phyloP scores from a whole-genome alignment of 1,140 invertebrate species.

The Pseudoatta argentina region DNA sequence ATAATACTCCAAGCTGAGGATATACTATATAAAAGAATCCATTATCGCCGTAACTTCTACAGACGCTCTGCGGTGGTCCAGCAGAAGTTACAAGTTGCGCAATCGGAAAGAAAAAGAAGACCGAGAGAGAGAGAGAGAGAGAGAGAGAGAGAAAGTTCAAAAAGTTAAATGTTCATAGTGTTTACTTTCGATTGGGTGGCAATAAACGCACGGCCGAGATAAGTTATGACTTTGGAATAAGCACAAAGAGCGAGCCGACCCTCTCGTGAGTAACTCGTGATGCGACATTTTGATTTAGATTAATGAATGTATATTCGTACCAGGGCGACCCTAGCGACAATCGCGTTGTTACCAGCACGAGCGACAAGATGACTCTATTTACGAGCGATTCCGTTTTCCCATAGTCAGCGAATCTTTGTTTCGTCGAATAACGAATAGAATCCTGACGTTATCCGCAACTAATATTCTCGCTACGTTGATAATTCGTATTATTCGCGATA shows the following conservation, averaged over 20 bases:
- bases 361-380: slow-evolving; percentile 51
- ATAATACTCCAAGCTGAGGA: slow-evolving; percentile 5
- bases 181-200: slow-evolving; percentile 69
- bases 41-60: slow-evolving; percentile 60
- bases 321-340: slow-evolving; percentile 43
- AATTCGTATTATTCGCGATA: background rate
- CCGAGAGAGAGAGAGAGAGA: background rate
- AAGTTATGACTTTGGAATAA: slow-evolving; percentile 71
- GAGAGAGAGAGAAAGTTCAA: slow-evolving; percentile 45
- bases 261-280: slow-evolving; percentile 43
- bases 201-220: slow-evolving; percentile 63
- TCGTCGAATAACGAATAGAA: background rate
- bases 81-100: slow-evolving; percentile 61
- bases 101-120: background rate
- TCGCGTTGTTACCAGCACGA: slow-evolving; percentile 51
- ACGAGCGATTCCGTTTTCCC: slow-evolving; percentile 16
- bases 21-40: slow-evolving; percentile 51
- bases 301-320: slow-evolving; percentile 69
- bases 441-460: background rate
- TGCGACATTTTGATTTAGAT: slow-evolving; percentile 66
- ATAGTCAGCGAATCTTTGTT: background rate
- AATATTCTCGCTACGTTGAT: background rate
- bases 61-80: slow-evolving; percentile 38
- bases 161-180: slow-evolving; percentile 70
- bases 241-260: slow-evolving; percentile 46